Conservation (phyloP, 1,140 invertebrate genomes). For the Platorchestia sp. region DNA sequence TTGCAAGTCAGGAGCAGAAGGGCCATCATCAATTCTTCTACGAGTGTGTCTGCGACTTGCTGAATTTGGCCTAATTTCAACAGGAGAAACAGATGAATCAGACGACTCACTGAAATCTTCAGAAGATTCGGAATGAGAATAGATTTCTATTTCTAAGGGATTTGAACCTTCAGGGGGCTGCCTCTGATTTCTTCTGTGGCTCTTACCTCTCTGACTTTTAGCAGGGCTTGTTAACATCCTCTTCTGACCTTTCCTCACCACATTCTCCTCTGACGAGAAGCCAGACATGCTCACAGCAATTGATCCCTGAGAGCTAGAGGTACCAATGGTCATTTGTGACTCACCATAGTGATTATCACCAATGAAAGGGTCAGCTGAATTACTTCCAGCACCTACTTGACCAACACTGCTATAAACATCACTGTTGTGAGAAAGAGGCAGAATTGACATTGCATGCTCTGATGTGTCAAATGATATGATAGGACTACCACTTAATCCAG, state of each 20-base stretch:
- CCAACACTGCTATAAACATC: too few relatives aligned
- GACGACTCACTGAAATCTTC: conserved; percentile 38
- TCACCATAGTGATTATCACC: neutral
- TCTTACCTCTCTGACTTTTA: conserved; percentile 46
- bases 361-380: neutral
- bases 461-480: neutral
- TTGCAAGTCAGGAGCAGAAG: conserved; percentile 83
- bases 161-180: neutral
- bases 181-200: conserved; percentile 17
- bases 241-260: conserved; percentile 31
- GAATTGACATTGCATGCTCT: neutral
- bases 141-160: conserved; percentile 8
- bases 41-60: neutral
- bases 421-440: neutral
- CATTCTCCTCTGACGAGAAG: neutral
- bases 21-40: conserved; percentile 72
- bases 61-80: neutral
- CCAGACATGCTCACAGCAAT: neutral
- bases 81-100: conserved; percentile 28
- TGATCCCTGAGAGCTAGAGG: neutral
- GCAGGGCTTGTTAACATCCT: conserved; percentile 31
- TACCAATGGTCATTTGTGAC: neutral
- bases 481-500: neutral
- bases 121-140: conserved; percentile 8
- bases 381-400: neutral